These are phyloP conservation scores for Paratilapia polleni DNA, from an alignment of 2,113 vertebrate genomes.

Conservation along the genomic window DNA sequence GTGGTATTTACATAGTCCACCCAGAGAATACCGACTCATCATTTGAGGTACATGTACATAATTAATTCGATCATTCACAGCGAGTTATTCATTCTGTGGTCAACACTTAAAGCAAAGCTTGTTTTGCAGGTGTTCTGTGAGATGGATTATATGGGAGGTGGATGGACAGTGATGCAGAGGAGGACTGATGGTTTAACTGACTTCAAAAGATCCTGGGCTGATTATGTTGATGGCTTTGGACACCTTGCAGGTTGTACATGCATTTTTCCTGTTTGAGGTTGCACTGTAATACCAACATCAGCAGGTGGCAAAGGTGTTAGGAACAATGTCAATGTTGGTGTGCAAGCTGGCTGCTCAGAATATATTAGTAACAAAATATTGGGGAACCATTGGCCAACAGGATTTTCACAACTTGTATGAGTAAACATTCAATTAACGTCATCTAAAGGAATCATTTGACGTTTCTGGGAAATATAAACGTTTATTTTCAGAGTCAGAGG, in stretches of 20 bases:
- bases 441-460: too few relatives aligned
- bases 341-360: background rate
- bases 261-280: background rate
- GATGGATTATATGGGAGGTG: constrained; percentile 94
- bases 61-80: background rate
- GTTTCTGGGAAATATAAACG: too few relatives aligned
- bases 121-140: constrained; percentile 90
- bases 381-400: background rate
- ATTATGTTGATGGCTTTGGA: constrained; percentile 90
- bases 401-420: background rate
- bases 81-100: background rate
- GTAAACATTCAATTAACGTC: too few relatives aligned
- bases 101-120: constrained; percentile 2
- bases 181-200: constrained; percentile 84
- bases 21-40: constrained; percentile 88
- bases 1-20: constrained; percentile 91
- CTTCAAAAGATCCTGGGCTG: constrained; percentile 89
- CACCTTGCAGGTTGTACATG: constrained; percentile 85
- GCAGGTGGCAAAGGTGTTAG: background rate
- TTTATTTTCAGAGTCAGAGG: too few relatives aligned
- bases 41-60: constrained; percentile 89
- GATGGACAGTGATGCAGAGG: constrained; percentile 92
- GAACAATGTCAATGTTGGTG: background rate
- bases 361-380: background rate
- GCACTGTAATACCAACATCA: background rate